Evolutionary conservation across 2,113 vertebrate species (phyloP).

Genomic region (Thunnus maccoyii): DNA sequence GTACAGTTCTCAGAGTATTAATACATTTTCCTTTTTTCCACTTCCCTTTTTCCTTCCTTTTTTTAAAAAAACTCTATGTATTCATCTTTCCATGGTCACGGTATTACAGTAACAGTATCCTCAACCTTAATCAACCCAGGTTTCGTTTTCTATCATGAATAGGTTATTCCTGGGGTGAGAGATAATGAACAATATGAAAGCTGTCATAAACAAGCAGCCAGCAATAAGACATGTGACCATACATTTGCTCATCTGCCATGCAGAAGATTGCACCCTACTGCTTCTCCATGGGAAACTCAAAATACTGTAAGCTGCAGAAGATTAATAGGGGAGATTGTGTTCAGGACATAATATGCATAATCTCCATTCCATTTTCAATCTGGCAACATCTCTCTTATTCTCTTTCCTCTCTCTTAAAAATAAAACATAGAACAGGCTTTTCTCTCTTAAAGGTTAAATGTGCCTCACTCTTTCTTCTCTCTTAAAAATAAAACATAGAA

Average conservation of each 20-base stretch:
- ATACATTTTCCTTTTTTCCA: not conserved
- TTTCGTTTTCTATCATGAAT: not conserved
- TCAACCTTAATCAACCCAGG: not conserved
- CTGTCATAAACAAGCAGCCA: constrained; percentile 45
- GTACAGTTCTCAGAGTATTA: not conserved
- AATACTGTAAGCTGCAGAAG: constrained; percentile 28
- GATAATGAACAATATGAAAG: constrained; percentile 39
- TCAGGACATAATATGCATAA: constrained; percentile 23
- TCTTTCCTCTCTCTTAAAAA: not conserved
- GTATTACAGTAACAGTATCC: not conserved
- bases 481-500: not conserved
- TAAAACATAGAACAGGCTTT: not conserved
- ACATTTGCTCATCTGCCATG: constrained; percentile 13
- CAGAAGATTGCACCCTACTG: constrained; percentile 36
- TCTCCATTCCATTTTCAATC: constrained; percentile 21
- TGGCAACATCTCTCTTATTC: constrained; percentile 8
- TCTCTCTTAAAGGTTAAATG: constrained; percentile 45
- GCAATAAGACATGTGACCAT: constrained; percentile 1
- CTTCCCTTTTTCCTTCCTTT: constrained; percentile 1
- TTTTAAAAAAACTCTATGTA: not conserved
- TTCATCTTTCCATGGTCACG: not conserved
- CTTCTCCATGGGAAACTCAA: constrained; percentile 7
- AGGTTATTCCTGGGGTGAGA: constrained; percentile 35
- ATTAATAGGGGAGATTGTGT: constrained; percentile 12
- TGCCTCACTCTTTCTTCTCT: constrained; percentile 16